Percentiles rank a stretch among this genome's conserved stretches.
phyloP scores from a whole-genome alignment of 1,140 invertebrate species.

The Papilio dardanus region DNA sequence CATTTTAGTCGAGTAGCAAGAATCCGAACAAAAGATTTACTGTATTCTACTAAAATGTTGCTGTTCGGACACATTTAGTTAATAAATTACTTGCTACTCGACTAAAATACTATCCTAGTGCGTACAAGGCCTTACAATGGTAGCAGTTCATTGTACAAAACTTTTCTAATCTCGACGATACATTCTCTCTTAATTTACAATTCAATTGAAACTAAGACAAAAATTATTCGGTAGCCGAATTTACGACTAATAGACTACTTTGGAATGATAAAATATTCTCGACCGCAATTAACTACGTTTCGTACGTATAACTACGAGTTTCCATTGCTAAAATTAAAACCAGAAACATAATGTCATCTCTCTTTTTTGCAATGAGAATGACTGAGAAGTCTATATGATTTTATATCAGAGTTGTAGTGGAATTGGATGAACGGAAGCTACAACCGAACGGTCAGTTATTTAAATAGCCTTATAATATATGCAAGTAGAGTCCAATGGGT shows the following conservation, averaged over 20 bases:
- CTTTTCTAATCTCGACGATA: not conserved
- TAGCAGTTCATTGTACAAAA: not conserved
- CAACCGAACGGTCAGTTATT: conserved; percentile 2
- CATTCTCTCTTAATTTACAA: conserved; percentile 26
- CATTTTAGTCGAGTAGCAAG: too few species aligned
- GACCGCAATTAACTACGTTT: not conserved
- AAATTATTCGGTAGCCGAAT: conserved; percentile 28
- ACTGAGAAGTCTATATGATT: not conserved
- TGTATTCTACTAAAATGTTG: too few species aligned
- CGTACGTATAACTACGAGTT: not conserved
- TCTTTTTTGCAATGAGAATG: not conserved
- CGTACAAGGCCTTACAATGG: too few species aligned
- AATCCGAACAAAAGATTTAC: too few species aligned
- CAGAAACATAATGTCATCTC: not conserved
- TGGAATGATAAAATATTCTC: conserved; percentile 23
- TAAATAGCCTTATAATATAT: conserved; percentile 15
- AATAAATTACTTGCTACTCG: too few species aligned
- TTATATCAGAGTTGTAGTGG: not conserved
- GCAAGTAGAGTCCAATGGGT: conserved; percentile 7
- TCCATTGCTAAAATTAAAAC: not conserved
- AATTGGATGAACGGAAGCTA: not conserved
- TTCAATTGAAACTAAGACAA: conserved; percentile 20
- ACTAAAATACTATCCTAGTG: too few species aligned
- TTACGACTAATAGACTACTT: conserved; percentile 25
- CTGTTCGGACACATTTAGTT: too few species aligned